Evolutionary conservation across 2,888 invertebrate species (phyloP), one percentile per base, ranked within the genome.

Genomic region (Byasa hedistus): DNA sequence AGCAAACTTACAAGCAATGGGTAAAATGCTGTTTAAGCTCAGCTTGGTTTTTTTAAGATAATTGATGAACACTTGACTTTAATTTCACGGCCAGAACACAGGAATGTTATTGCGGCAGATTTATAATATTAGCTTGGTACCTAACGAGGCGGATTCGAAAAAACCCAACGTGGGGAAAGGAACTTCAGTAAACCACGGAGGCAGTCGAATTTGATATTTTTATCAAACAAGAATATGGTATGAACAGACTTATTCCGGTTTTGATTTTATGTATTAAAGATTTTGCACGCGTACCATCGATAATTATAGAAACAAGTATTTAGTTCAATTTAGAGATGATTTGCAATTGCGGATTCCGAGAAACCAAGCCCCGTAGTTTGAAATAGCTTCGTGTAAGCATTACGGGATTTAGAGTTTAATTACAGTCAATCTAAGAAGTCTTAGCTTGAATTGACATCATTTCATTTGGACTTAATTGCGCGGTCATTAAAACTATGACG

Each of bases 401-500:
- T 52, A 52, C 57, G 61, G 57, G 36, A 44, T 62, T 65, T 65
- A 51, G 21, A 60, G 61, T 57, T 62, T 66, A 62, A 66, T 66
- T 66, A 44, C 61, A 54, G 62, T 24, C 54, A 36, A 58, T 54
- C 57, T 58, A 23, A 54, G 58, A 62, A 58, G 27, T 57, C 48
- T n/a, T 22, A 62, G 27, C 58, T 55, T 27, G 58, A 66, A 57
- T 66, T 55, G 58, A 62, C 66, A 58, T 61, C 57, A 58, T 62
- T 66, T 58, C 61, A 58, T 62, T 58, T 54, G 22, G 23, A 39
- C 54, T 61, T 65, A 65, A 65, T 65, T 65, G 65, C 61, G 32
- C 57, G 51, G 48, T 52, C 56, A 61, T 65, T 65, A 65, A 61
- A 57, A 61, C 65, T 24, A 27, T 65, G 64, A 48, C 55, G 61